Base-by-base conservation (phyloP, 2,113 vertebrate genomes). In the Nycticebus coucang region DNA sequence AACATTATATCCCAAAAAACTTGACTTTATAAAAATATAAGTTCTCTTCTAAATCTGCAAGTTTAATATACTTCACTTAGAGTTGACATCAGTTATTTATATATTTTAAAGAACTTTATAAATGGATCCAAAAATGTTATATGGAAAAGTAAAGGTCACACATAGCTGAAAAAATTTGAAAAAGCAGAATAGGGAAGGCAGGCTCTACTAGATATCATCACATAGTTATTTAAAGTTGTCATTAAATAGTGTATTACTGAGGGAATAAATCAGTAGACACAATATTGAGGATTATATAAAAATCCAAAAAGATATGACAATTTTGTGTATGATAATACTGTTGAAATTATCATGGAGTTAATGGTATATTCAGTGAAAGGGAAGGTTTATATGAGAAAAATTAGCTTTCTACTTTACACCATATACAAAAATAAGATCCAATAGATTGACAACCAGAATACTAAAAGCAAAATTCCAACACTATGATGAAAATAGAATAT, bases 391-490 rank as follows among this genome's bases (percentile, higher is more conserved):
- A 69, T 93, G 41, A 93, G 69, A 81, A 75, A 88, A 57, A 10
- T 35, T 81, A 79, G 24, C 12, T 88, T 17, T 85, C 24, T 89
- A 72, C 7, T 22, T 82, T 87, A 62, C n/a, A 57, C 50, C 22
- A 93, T 85, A 86, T 82, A 64, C 3, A 95, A 94, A 93, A 78
- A 18, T 88, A 80, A 84, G 88, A 62, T 24, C 13, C 45, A 90
- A 30, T 24, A 59, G 35, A 55, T 26, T 93, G 19, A 82, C 62
- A 28, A 50, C 13, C 78, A 81, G 72, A 88, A 91, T 82, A 93
- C 72, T 60, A 87, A 93, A 92, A 66, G 24, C n/a, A 94, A 87
- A 91, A 93, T 69, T 91, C 24, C 68, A 72, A 83, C 89, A 59
- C 75, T 64, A 50, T 87, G 41, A 71, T 89, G 68, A 87, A 97